Base-by-base conservation (phyloP, 2,113 vertebrate species). In the Aspidoscelis tigris region DNA sequence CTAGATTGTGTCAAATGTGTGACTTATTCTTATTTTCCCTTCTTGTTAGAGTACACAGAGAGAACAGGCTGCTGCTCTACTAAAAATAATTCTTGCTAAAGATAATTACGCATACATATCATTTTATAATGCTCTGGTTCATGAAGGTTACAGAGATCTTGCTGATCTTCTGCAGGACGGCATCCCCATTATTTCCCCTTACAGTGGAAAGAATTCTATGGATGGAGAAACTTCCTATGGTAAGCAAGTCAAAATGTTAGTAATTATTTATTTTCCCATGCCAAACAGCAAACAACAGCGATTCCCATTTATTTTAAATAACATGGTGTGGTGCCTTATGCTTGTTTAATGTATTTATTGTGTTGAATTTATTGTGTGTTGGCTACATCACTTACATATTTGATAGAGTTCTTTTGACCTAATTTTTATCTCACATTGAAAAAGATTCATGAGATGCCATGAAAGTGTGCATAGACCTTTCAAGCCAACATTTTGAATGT, bases 71-170 rank as follows among this genome's bases (percentile, higher is more conserved):
- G 94, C 93, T 80, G 93, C 94, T 44, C 91, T 99, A 81, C 89
- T 99, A 83, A 97, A 97, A 81, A 87, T 97, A 70, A 94, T 99
- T 87, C 96, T 99, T 86, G 90, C 80, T 66, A 99, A 99, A 93
- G 97, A 98, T 93, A 98, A 98, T 92, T 87, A 90, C 68, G 93
- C 97, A 7, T 99, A 98, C 70, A 95, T 97, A 92, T 99, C 99
- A 7, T 99, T 99, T 93, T 99, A 99, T 93, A 99, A 99, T 55
- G 98, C 98, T 41, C 90, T 99, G 1, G 91, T 98, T 65, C 96
- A 95, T 0, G 98, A 99, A 93, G 94, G 96, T 0, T 99, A 99
- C 82, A 92, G 95, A 82, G 97, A 99, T 92, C 96, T 99, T 89
- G 98, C 98, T 76, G 93, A 82, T 0, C 95, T 98, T 90, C 97